Evolutionary conservation across 2,797 vertebrate species (phyloP).

Genomic region (Epinephelus malabaricus): DNA sequence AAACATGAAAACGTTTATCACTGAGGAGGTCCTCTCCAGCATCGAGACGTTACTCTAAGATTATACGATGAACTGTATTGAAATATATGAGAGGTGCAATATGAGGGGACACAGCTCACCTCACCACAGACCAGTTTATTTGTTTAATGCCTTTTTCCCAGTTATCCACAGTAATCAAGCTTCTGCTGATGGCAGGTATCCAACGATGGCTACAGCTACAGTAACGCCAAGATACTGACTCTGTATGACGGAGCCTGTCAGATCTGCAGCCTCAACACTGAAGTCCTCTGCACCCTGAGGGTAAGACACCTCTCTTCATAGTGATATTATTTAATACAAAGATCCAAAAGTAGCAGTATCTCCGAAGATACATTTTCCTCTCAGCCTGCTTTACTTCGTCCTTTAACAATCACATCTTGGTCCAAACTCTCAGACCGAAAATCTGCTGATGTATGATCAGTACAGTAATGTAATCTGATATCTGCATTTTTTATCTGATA

Average conservation of each 20-base stretch:
- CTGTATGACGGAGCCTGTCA: conserved; percentile 92
- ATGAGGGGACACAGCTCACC: background rate
- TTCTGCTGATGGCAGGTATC: conserved; percentile 87
- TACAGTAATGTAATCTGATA: background rate
- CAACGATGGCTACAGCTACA: conserved; percentile 93
- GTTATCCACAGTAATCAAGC: conserved; percentile 19
- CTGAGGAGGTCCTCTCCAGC: background rate
- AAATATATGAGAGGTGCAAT: background rate
- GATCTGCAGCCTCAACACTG: conserved; percentile 82
- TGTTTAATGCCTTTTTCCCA: conserved; percentile 26
- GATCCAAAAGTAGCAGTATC: background rate
- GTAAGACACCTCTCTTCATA: conserved; percentile 69
- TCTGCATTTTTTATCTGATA: too few species aligned
- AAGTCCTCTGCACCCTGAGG: conserved; percentile 88
- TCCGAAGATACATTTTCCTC: background rate
- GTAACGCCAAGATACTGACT: conserved; percentile 90
- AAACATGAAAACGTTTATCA: conserved; percentile 16
- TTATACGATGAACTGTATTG: background rate
- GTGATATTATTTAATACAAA: background rate
- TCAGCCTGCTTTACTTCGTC: background rate
- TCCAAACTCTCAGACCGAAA: background rate
- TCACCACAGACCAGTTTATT: background rate
- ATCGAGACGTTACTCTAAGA: background rate
- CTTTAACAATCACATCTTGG: background rate
- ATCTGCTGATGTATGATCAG: background rate